These are phyloP conservation scores for Temnothorax curvispinosus DNA, from an alignment of 1,140 invertebrate species.

Conservation along the genomic window DNA sequence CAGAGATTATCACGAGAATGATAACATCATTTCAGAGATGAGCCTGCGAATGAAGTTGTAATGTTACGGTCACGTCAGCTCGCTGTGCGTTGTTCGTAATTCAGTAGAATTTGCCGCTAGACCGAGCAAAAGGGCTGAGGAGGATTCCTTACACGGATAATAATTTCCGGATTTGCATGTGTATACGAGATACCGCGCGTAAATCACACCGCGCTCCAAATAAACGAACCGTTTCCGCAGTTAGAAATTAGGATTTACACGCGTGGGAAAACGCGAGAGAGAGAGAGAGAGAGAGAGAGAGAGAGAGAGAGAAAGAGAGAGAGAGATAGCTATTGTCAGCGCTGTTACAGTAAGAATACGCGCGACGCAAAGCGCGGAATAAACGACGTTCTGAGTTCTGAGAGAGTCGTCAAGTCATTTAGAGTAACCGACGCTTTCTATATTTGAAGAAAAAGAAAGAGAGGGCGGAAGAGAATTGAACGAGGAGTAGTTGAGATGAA, in stretches of 20 bases:
- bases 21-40: constrained; percentile 8
- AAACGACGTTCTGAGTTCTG: not conserved
- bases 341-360: not conserved
- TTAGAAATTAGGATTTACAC: not conserved
- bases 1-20: not conserved
- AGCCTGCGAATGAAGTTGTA: constrained; percentile 18
- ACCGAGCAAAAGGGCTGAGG: constrained; percentile 31
- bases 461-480: not conserved
- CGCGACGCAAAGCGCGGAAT: not conserved
- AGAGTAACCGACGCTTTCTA: not conserved
- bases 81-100: constrained; percentile 33
- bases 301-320: not conserved
- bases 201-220: not conserved
- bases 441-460: not conserved
- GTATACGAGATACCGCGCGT: constrained; percentile 30
- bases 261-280: not conserved
- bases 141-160: constrained; percentile 27
- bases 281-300: not conserved
- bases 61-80: constrained; percentile 18
- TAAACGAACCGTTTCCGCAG: constrained; percentile 12
- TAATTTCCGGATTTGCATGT: constrained; percentile 56
- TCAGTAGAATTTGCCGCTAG: constrained; percentile 35
- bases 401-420: not conserved
- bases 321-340: not conserved
- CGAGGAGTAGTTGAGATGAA: not conserved